A percentile compares a stretch with the other conserved stretches of the same genome.
These are phyloP conservation scores for Caracal caracal DNA, from an alignment of 2,113 vertebrate genomes.

Conservation along the genomic window DNA sequence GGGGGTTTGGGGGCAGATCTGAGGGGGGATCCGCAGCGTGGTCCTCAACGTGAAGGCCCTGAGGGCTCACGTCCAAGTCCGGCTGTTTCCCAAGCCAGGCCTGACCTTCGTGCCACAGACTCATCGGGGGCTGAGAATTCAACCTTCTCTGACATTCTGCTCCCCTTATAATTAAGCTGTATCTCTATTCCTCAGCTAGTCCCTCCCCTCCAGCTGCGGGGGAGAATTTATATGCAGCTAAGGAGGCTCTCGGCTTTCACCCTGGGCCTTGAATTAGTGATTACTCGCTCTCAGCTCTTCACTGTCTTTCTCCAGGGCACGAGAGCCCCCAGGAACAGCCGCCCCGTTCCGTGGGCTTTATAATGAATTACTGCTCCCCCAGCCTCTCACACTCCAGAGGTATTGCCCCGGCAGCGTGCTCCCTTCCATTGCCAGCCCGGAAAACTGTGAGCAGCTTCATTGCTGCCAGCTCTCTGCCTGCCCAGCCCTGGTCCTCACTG, in stretches of 20 bases:
- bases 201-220: neutral
- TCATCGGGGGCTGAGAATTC: neutral
- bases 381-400: neutral
- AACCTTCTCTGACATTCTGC: neutral
- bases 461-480: neutral
- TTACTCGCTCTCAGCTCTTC: neutral
- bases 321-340: neutral
- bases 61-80: neutral
- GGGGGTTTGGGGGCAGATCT: neutral
- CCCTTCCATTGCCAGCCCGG: neutral
- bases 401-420: rapidly evolving
- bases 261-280: conserved; percentile 39
- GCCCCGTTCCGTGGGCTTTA: neutral
- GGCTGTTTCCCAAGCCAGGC: neutral
- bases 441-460: rapidly evolving
- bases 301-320: neutral
- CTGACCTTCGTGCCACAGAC: neutral
- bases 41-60: neutral
- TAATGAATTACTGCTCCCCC: neutral
- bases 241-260: conserved; percentile 40
- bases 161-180: neutral
- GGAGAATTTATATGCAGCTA: neutral
- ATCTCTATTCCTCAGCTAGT: neutral
- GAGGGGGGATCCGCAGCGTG: neutral
- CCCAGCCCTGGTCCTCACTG: neutral